Percentiles rank a stretch among this genome's conserved stretches.
phyloP scores from a whole-genome alignment of 2,888 invertebrate genomes.

The Azorinus chamasolen region DNA sequence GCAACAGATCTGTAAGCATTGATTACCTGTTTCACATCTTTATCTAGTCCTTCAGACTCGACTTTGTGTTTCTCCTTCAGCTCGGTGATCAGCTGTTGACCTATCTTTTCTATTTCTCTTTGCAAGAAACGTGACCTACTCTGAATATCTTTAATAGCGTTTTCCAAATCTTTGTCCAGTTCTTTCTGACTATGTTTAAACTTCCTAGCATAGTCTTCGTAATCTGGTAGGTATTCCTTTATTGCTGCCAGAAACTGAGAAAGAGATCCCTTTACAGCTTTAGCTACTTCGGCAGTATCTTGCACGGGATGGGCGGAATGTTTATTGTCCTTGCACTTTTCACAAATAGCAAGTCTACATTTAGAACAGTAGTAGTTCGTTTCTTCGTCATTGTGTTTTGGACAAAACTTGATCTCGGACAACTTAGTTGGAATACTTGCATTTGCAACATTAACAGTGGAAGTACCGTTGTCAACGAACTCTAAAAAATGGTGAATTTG shows the following conservation, averaged over 20 bases:
- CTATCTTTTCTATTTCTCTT: constrained; percentile 68
- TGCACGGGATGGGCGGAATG: constrained; percentile 69
- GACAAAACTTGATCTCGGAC: constrained; percentile 34
- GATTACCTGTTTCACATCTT: constrained; percentile 54
- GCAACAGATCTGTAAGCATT: constrained; percentile 62
- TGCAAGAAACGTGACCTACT: constrained; percentile 62
- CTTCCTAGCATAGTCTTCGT: constrained; percentile 64
- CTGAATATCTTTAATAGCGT: constrained; percentile 65
- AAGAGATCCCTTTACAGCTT: constrained; percentile 58
- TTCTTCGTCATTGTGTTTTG: constrained; percentile 41
- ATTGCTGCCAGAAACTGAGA: constrained; percentile 70
- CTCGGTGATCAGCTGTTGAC: constrained; percentile 59
- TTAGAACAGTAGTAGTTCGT: constrained; percentile 49
- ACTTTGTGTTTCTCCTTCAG: constrained; percentile 64
- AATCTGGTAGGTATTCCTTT: constrained; percentile 69
- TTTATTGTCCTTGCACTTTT: constrained; percentile 62
- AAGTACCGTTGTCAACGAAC: constrained; percentile 44
- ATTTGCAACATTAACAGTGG: constrained; percentile 30
- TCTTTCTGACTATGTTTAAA: constrained; percentile 59
- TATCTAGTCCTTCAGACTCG: constrained; percentile 59
- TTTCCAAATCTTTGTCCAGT: constrained; percentile 62
- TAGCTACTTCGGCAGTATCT: constrained; percentile 59
- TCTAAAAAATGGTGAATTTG: constrained; percentile 68
- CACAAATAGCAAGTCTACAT: constrained; percentile 53
- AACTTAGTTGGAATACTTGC: constrained; percentile 30